These are phyloP conservation scores for Marisa cornuarietis DNA, from an alignment of 1,140 invertebrate species.

Conservation along the genomic window DNA sequence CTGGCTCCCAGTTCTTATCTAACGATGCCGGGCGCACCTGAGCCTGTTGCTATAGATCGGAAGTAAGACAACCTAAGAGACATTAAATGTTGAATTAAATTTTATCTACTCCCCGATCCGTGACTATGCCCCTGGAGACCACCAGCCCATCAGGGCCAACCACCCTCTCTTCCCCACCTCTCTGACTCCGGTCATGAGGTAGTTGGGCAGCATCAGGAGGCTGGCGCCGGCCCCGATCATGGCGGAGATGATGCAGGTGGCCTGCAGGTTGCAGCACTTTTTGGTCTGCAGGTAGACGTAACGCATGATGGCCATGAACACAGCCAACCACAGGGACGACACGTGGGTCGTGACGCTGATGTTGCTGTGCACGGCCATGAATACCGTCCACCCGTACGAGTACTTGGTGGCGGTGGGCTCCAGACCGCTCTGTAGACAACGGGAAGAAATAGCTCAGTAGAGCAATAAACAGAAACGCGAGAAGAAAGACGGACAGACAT, in stretches of 20 bases:
- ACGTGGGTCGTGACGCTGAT: conserved; percentile 85
- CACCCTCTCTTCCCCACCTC: not conserved
- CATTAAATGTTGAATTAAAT: too few relatives aligned
- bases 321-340: conserved; percentile 89
- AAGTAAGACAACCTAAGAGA: too few relatives aligned
- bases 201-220: conserved; percentile 27
- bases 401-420: conserved; percentile 14
- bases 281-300: conserved; percentile 77
- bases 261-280: conserved; percentile 64
- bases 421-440: not conserved
- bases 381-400: conserved; percentile 33
- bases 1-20: too few relatives aligned
- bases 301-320: conserved; percentile 79
- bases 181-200: conserved; percentile 18
- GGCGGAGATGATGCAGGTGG: conserved; percentile 70
- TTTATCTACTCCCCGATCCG: too few relatives aligned
- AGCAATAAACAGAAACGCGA: not conserved
- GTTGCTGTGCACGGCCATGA: conserved; percentile 60
- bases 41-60: too few relatives aligned
- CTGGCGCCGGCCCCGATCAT: conserved; percentile 67
- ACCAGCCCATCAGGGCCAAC: not conserved
- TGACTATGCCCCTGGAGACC: too few relatives aligned
- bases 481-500: not conserved
- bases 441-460: not conserved
- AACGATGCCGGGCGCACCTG: too few relatives aligned